These are phyloP conservation scores for Anguilla japonica DNA, from an alignment of 2,113 vertebrate genomes.

Conservation along the genomic window DNA sequence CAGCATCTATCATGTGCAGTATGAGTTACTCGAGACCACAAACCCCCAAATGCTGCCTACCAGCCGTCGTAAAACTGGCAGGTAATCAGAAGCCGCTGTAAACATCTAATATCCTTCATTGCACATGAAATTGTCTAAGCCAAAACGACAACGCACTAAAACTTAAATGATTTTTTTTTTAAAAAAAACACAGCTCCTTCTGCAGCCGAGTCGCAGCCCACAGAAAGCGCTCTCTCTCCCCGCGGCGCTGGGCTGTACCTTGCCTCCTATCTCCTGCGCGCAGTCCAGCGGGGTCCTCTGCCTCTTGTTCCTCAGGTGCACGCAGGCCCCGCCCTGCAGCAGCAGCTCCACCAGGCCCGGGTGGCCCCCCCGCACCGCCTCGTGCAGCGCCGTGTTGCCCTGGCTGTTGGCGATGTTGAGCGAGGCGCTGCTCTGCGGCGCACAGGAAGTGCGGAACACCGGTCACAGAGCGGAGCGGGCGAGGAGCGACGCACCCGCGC, in stretches of 20 bases:
- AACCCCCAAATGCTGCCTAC: too few species aligned
- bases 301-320: constrained; percentile 73
- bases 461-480: background rate
- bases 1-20: background rate
- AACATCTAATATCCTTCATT: too few species aligned
- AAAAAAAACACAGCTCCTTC: too few species aligned
- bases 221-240: background rate
- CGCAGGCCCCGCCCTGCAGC: constrained; percentile 72
- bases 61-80: too few species aligned
- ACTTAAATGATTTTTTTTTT: too few species aligned
- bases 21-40: too few species aligned
- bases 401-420: constrained; percentile 78
- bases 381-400: constrained; percentile 87
- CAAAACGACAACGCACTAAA: too few species aligned
- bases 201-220: background rate
- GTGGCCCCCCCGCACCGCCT: constrained; percentile 72
- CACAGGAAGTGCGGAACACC: background rate
- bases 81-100: too few species aligned
- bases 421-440: constrained; percentile 75
- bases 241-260: constrained; percentile 47
- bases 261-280: constrained; percentile 76
- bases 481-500: background rate
- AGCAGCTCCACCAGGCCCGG: constrained; percentile 80
- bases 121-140: too few species aligned
- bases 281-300: constrained; percentile 80